phyloP scores from a whole-genome alignment of 2,113 vertebrate species.

The Pachycephala philippinensis region DNA sequence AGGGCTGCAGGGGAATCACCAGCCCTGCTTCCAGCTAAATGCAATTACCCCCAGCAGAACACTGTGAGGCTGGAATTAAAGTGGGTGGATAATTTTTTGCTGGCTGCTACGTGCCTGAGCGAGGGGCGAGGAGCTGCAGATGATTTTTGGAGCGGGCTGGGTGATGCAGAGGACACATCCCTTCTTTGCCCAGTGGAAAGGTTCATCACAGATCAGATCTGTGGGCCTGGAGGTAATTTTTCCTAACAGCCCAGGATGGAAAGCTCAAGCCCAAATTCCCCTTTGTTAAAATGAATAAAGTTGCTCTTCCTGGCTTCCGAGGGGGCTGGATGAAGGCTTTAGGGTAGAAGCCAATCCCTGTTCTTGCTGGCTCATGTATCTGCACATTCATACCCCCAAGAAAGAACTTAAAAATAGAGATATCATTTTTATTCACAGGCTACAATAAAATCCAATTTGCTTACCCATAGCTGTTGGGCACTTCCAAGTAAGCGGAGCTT shows the following conservation, averaged over 20 bases:
- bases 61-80: neutral
- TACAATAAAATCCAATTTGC: neutral
- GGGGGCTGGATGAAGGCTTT: neutral
- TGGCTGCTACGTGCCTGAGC: neutral
- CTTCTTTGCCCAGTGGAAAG: neutral
- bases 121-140: neutral
- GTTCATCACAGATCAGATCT: neutral
- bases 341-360: neutral
- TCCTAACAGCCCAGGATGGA: neutral
- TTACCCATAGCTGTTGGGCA: neutral
- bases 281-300: neutral
- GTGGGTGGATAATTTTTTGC: neutral
- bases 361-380: neutral
- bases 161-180: rapidly evolving
- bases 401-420: neutral
- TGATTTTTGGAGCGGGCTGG: rapidly evolving
- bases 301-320: rapidly evolving
- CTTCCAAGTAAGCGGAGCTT: neutral
- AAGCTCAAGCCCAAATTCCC: neutral
- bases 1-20: neutral
- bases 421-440: neutral
- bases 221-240: neutral
- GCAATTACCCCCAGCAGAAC: rapidly evolving
- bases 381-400: neutral
- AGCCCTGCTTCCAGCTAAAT: neutral